phyloP scores from a whole-genome alignment of 1,140 invertebrate genomes.

The Danaus plexippus region DNA sequence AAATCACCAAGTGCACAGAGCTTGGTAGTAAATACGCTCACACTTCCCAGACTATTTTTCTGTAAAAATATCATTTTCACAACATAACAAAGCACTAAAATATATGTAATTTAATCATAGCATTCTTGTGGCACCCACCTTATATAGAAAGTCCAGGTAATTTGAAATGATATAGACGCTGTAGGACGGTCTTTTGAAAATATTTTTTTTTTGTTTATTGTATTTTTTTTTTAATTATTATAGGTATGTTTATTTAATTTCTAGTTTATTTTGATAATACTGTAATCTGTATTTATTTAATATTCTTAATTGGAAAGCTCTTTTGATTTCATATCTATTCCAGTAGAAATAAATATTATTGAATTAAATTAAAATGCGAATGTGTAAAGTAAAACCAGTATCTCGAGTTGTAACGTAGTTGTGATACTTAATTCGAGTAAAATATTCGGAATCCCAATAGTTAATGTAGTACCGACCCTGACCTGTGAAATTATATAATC shows the following conservation, averaged over 20 bases:
- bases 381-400: conserved; percentile 2
- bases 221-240: conserved; percentile 5
- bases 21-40: conserved; percentile 68
- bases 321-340: conserved; percentile 4
- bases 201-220: conserved; percentile 1
- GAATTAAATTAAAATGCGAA: conserved; percentile 2
- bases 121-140: conserved; percentile 62
- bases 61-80: conserved; percentile 58
- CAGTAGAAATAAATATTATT: background rate
- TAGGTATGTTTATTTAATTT: conserved; percentile 6
- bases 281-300: no score
- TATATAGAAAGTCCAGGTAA: conserved; percentile 35
- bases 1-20: conserved; percentile 60
- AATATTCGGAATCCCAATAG: background rate
- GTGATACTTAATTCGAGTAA: background rate
- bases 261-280: conserved; percentile 2
- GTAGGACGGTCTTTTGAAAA: conserved; percentile 1
- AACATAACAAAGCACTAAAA: conserved; percentile 58
- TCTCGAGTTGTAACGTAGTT: background rate
- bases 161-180: conserved; percentile 3
- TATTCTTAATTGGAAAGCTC: no score
- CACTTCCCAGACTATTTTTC: conserved; percentile 64
- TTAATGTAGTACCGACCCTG: conserved; percentile 5
- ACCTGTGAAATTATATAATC: conserved; percentile 14
- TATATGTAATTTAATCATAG: conserved; percentile 49